Evolutionary conservation across 2,888 invertebrate genomes (phyloP).

Genomic region (Euproctis similis): DNA sequence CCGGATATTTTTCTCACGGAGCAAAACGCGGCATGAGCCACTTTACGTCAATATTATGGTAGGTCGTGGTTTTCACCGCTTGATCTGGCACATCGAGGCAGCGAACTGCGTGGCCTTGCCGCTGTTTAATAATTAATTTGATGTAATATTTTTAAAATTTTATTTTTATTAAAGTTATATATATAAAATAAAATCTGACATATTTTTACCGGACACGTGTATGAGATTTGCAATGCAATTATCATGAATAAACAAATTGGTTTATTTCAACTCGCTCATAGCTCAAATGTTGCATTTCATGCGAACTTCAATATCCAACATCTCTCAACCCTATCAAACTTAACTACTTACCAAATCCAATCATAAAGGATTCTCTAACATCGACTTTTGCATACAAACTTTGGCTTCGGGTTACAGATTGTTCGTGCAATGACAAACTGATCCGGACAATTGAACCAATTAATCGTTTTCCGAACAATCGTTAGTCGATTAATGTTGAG

Average conservation of each 20-base stretch:
- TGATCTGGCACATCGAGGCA: too few species aligned
- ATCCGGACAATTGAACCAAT: constrained; percentile 62
- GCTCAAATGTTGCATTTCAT: constrained; percentile 43
- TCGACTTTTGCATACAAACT: constrained; percentile 67
- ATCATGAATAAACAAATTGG: constrained; percentile 17
- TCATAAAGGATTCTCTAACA: constrained; percentile 48
- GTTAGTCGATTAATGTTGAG: constrained; percentile 36
- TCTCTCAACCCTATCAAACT: constrained; percentile 63
- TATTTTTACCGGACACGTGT: neutral
- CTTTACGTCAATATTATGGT: too few species aligned
- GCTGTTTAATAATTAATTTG: too few species aligned
- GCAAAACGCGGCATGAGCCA: too few species aligned
- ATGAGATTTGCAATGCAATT: neutral
- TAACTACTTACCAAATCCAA: constrained; percentile 56
- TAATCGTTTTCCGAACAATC: constrained; percentile 50
- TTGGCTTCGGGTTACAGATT: constrained; percentile 56
- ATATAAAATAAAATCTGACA: too few species aligned
- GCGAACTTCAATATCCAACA: constrained; percentile 53
- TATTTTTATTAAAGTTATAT: too few species aligned
- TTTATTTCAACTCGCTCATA: constrained; percentile 38
- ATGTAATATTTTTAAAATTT: too few species aligned
- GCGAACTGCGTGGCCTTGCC: too few species aligned
- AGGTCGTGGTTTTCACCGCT: too few species aligned
- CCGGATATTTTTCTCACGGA: too few species aligned
- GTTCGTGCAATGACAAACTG: constrained; percentile 60